Conservation (phyloP, 2,113 vertebrate species). For the Ammodytes marinus region DNA sequence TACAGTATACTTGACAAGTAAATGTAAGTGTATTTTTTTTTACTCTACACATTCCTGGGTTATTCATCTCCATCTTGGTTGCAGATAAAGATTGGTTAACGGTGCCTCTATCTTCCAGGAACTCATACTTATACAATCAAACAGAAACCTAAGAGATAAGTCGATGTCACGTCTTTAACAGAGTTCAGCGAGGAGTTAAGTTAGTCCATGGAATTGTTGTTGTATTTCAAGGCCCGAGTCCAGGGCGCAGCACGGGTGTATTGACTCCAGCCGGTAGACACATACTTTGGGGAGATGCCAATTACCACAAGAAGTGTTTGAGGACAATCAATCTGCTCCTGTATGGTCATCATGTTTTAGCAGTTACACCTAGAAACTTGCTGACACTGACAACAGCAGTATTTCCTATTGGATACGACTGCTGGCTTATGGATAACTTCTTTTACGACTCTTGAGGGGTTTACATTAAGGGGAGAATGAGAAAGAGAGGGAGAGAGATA, state of each 20-base stretch:
- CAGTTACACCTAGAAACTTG: background rate
- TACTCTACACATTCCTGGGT: too few relatives aligned
- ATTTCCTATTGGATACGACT: constrained; percentile 7
- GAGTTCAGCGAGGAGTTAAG: background rate
- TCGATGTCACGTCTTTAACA: background rate
- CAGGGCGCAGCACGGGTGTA: constrained; percentile 12
- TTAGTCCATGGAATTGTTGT: constrained; percentile 17
- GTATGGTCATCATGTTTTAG: constrained; percentile 26
- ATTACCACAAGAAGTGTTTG: constrained; percentile 45
- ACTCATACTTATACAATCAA: background rate
- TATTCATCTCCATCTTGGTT: background rate
- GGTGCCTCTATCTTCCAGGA: background rate
- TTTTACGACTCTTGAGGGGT: background rate
- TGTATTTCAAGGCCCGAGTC: constrained; percentile 24
- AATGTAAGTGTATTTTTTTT: too few relatives aligned
- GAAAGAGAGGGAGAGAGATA: background rate
- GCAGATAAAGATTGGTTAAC: background rate
- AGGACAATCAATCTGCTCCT: constrained; percentile 31
- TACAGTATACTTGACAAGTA: background rate
- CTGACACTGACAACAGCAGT: background rate
- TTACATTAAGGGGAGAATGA: background rate
- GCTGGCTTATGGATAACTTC: background rate
- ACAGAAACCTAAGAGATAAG: background rate
- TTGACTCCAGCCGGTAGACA: constrained; percentile 42
- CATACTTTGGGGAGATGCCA: constrained; percentile 64